Base-by-base conservation (phyloP, 2,113 vertebrate genomes). In the Thalassoma bifasciatum region DNA sequence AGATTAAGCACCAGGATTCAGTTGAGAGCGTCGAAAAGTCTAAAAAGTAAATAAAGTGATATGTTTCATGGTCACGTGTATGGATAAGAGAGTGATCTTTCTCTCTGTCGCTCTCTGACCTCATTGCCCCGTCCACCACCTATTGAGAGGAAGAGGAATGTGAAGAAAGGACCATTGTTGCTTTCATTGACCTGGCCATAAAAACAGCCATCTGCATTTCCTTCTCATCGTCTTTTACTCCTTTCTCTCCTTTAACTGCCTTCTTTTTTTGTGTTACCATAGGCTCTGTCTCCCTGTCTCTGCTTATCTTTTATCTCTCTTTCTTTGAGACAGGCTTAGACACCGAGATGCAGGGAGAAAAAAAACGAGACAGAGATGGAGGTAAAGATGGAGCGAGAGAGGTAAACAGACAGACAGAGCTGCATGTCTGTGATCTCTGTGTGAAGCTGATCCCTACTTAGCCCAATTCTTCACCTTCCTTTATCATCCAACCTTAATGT, bases 381-480 rank as follows among this genome's bases (percentile, higher is more conserved):
- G 62, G 83, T 74, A 81, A 61, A 84, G 82, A 77, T 74, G 66
- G 75, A 81, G 77, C 51, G 19, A 80, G 61, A 59, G 76, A 77
- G 69, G 79, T 66, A 83, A 85, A 87, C 76, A 86, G 73, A 63
- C 71, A 38, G 70, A 63, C 60, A 58, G 68, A 46, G 47, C 46
- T 60, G n/a, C 63, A 19, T 68, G 75, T 75, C 75, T 74, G 75
- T 84, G 82, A 88, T 88, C 85, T 85, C 63, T 46, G 77, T 77
- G 81, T 79, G 82, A 84, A 61, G 72, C 80, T 89, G 80, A 90
- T 90, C 87, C 86, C 72, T 54, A 76, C 86, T 83, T 90, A 84
- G 83, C 88, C 90, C 85, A 88, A 26, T 88, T 89, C 79, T 84
- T 83, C 76, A 81, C 77, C 65, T 77, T 56, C 67, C 70, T 86